phyloP scores from a whole-genome alignment of 2,888 invertebrate species.

The Apodemia hepburni region DNA sequence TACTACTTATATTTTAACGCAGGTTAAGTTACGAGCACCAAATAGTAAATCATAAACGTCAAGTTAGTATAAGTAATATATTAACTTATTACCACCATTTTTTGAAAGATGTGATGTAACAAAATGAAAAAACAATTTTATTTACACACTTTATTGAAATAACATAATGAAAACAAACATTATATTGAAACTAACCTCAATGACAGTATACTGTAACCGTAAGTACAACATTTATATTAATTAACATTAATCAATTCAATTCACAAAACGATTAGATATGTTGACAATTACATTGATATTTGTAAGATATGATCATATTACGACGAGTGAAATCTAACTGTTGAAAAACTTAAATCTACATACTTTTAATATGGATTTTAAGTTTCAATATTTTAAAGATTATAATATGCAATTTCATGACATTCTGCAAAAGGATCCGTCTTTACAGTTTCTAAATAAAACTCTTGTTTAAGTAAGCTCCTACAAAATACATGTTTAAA shows the following conservation, averaged over 20 bases:
- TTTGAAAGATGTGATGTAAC: too few species aligned
- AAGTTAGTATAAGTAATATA: too few species aligned
- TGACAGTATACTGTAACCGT: conserved; percentile 73
- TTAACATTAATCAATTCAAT: conserved; percentile 70
- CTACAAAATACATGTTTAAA: neutral
- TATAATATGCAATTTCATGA: neutral
- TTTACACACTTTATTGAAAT: conserved; percentile 81
- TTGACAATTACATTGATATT: conserved; percentile 72
- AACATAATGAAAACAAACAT: conserved; percentile 78
- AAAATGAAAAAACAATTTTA: conserved; percentile 42
- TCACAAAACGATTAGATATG: conserved; percentile 76
- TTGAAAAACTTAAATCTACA: conserved; percentile 9
- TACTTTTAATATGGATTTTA: neutral
- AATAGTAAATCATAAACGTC: too few species aligned
- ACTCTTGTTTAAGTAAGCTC: neutral
- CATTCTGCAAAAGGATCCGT: conserved; percentile 8
- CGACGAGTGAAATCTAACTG: conserved; percentile 28
- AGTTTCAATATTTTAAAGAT: conserved; percentile 5
- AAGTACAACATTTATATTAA: conserved; percentile 74
- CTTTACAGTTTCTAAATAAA: neutral
- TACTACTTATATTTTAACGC: too few species aligned
- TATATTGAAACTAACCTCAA: conserved; percentile 67
- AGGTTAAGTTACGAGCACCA: too few species aligned
- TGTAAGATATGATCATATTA: conserved; percentile 62
- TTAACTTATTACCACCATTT: too few species aligned